These are phyloP conservation scores for Zoanthus sansibaricus DNA, from an alignment of 92 coral and sea anemone genomes.

Conservation along the genomic window DNA sequence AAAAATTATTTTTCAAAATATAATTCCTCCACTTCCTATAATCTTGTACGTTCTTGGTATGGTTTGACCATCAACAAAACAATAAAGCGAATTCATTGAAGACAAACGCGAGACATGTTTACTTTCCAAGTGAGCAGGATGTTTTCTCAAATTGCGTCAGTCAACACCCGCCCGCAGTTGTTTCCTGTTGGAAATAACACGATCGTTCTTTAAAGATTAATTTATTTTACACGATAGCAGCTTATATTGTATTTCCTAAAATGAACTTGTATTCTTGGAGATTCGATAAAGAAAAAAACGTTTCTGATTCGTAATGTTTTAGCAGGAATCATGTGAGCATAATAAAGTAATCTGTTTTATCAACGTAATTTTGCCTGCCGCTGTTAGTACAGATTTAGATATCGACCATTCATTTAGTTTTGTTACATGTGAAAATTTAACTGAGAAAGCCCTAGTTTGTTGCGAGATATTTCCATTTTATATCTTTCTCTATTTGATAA, in stretches of 20 bases:
- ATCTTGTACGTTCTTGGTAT: no score
- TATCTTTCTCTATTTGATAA: neutral
- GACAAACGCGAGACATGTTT: conserved; percentile 3
- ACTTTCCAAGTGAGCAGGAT: conserved; percentile 4
- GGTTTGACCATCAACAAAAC: neutral
- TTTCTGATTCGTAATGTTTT: neutral
- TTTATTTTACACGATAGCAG: no score
- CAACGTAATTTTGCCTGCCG: neutral
- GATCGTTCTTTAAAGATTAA: no score
- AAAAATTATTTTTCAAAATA: no score
- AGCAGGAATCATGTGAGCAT: neutral
- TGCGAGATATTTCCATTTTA: neutral
- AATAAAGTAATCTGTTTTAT: neutral
- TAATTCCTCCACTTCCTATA: no score
- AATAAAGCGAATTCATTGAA: neutral
- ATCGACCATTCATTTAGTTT: neutral
- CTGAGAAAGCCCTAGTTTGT: neutral
- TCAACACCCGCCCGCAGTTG: no score
- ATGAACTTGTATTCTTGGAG: neutral
- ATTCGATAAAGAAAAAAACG: neutral
- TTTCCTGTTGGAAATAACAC: no score
- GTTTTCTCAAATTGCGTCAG: neutral
- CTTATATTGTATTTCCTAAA: neutral
- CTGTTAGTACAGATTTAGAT: neutral
- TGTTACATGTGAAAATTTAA: neutral